Percentiles rank a stretch among this genome's conserved stretches.
Evolutionary conservation across 2,888 invertebrate genomes (phyloP).

Genomic region (Leucozona laternaria): DNA sequence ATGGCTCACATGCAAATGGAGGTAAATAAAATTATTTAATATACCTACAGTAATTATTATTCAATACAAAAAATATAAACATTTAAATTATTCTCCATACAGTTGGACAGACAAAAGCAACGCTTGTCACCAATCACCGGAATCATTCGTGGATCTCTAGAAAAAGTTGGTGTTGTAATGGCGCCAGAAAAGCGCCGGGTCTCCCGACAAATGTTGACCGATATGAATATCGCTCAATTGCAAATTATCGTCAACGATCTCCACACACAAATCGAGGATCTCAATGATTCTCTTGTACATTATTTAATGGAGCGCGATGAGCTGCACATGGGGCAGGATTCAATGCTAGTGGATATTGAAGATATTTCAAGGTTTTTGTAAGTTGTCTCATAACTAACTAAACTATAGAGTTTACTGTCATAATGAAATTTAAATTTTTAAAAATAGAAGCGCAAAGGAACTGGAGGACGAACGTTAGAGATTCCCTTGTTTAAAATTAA

Average conservation of each 20-base stretch:
- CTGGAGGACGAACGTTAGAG: conserved; percentile 65
- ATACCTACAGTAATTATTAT: too few relatives aligned
- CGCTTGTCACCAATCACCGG: conserved; percentile 93
- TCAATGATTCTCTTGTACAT: conserved; percentile 95
- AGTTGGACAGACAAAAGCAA: conserved; percentile 88
- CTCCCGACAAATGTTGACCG: conserved; percentile 92
- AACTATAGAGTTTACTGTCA: too few relatives aligned
- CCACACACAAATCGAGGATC: conserved; percentile 95
- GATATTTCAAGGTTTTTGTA: conserved; percentile 95
- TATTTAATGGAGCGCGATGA: conserved; percentile 96
- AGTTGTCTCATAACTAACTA: too few relatives aligned
- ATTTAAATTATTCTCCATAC: conserved; percentile 31
- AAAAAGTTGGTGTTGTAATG: conserved; percentile 92
- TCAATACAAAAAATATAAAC: not conserved
- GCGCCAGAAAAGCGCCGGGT: conserved; percentile 93
- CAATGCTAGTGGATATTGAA: conserved; percentile 98
- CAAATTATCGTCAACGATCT: conserved; percentile 97
- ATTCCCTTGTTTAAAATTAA: conserved; percentile 9
- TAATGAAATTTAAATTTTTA: not conserved
- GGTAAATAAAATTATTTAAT: too few relatives aligned
- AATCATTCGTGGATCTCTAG: conserved; percentile 91
- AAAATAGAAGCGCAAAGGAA: conserved; percentile 64
- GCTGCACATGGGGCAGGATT: conserved; percentile 98
- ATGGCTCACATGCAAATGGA: conserved; percentile 97
- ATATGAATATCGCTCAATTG: conserved; percentile 95